Conservation (phyloP, 2,797 vertebrate genomes). For the Kryptolebias ocellatus region DNA sequence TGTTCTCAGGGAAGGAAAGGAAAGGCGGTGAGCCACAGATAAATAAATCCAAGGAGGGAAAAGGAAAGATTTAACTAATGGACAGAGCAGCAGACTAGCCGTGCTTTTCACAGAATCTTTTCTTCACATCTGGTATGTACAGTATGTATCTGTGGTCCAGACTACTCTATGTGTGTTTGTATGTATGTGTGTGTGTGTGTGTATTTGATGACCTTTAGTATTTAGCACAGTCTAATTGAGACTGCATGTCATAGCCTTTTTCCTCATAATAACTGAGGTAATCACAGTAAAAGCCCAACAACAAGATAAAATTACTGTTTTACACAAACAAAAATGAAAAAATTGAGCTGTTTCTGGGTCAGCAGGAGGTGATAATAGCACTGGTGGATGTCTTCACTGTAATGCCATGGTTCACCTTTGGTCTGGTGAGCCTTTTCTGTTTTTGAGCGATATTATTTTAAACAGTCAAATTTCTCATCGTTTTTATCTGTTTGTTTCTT, state of each 20-base stretch:
- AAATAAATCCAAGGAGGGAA: neutral
- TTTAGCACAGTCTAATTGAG: too few species aligned
- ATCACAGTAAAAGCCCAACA: conserved; percentile 4
- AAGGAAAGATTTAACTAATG: neutral
- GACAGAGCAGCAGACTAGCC: conserved; percentile 4
- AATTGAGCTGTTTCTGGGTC: conserved; percentile 14
- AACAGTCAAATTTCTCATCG: too few species aligned
- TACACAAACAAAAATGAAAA: neutral
- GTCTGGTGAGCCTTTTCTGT: neutral
- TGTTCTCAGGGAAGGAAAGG: conserved; percentile 3
- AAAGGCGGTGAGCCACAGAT: neutral
- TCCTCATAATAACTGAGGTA: neutral
- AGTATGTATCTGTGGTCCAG: neutral
- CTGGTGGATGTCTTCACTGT: neutral
- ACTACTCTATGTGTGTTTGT: neutral
- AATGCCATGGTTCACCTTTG: neutral
- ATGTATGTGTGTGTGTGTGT: neutral
- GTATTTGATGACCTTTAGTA: too few species aligned
- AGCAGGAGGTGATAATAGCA: conserved; percentile 1
- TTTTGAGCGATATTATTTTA: neutral
- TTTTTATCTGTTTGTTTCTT: too few species aligned
- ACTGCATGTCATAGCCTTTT: too few species aligned
- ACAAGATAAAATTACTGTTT: conserved; percentile 4
- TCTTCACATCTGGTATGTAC: conserved; percentile 60
- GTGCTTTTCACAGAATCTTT: conserved; percentile 16